A percentile compares a stretch with the other conserved stretches of the same genome.
phyloP scores from a whole-genome alignment of 2,888 invertebrate genomes.

The Eudasyphora cyanicolor region DNA sequence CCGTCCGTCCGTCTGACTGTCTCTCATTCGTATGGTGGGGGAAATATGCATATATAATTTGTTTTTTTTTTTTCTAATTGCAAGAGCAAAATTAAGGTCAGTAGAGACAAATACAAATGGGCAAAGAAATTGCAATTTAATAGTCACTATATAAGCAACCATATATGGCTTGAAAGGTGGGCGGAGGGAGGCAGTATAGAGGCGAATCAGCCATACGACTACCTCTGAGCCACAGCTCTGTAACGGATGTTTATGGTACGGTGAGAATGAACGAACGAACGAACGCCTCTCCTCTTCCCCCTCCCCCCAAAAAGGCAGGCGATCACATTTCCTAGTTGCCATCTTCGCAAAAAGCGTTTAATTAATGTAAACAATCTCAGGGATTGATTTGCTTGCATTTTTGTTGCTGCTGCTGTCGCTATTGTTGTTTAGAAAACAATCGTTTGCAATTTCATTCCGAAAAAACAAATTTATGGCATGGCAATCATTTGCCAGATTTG shows the following conservation, averaged over 20 bases:
- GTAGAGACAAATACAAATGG: slow-evolving; percentile 17
- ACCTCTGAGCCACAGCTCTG: background rate
- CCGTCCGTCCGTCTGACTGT: too few species aligned
- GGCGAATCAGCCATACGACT: background rate
- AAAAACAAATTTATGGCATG: slow-evolving; percentile 5
- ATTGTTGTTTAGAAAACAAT: background rate
- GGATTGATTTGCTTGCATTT: background rate
- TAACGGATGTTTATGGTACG: slow-evolving; percentile 49
- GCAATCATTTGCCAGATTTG: background rate
- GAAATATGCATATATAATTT: too few species aligned
- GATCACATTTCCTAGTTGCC: background rate
- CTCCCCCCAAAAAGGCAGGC: too few species aligned
- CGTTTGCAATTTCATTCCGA: slow-evolving; percentile 39
- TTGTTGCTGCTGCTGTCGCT: too few species aligned
- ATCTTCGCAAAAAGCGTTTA: background rate
- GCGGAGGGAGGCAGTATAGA: background rate
- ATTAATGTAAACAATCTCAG: slow-evolving; percentile 21
- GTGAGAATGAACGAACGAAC: background rate
- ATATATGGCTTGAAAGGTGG: background rate
- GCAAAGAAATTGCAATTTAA: background rate
- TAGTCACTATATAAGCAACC: background rate
- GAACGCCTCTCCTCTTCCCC: background rate
- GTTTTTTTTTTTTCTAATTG: slow-evolving; percentile 12
- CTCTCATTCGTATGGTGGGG: slow-evolving; percentile 1
- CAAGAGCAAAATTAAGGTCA: slow-evolving; percentile 53